Percentiles rank a stretch among this genome's conserved stretches.
These are phyloP conservation scores for Pegoplata infirma DNA, from an alignment of 2,888 invertebrate genomes.

Conservation along the genomic window DNA sequence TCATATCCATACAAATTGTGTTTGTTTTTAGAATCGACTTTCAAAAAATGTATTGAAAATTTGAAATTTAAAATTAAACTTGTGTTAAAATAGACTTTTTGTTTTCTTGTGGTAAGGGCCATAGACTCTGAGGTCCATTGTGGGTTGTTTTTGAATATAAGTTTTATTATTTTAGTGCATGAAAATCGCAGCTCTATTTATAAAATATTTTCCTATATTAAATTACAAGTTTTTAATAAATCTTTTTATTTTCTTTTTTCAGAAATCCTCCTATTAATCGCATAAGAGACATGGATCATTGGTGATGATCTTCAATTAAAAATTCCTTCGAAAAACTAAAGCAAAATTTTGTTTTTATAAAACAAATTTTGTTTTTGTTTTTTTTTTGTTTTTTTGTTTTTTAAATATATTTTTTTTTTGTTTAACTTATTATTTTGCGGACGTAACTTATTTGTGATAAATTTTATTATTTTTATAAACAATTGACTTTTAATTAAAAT, in stretches of 20 bases:
- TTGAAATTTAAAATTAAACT: too few relatives aligned
- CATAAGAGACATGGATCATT: slow-evolving; percentile 76
- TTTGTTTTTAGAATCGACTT: too few relatives aligned
- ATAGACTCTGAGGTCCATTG: too few relatives aligned
- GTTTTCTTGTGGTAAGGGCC: too few relatives aligned
- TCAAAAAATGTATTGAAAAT: too few relatives aligned
- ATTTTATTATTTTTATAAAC: slow-evolving; percentile 38
- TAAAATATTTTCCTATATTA: too few relatives aligned
- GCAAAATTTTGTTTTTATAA: slow-evolving; percentile 41
- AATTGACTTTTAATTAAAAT: slow-evolving; percentile 44
- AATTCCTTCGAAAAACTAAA: slow-evolving; percentile 3
- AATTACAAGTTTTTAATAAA: too few relatives aligned
- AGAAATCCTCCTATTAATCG: slow-evolving; percentile 77
- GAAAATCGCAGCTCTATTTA: too few relatives aligned
- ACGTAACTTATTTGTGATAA: slow-evolving; percentile 62
- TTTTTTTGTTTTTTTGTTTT: neutral
- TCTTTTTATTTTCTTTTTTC: slow-evolving; percentile 49
- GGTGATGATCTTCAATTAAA: slow-evolving; percentile 68
- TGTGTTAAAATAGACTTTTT: too few relatives aligned
- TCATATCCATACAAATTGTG: too few relatives aligned
- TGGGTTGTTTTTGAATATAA: too few relatives aligned
- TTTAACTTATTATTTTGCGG: slow-evolving; percentile 39
- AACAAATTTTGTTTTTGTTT: slow-evolving; percentile 34
- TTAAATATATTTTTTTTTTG: neutral
- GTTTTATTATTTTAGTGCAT: too few relatives aligned